Evolutionary conservation across 2,113 vertebrate genomes (phyloP).

Genomic region (Sylvia atricapilla): DNA sequence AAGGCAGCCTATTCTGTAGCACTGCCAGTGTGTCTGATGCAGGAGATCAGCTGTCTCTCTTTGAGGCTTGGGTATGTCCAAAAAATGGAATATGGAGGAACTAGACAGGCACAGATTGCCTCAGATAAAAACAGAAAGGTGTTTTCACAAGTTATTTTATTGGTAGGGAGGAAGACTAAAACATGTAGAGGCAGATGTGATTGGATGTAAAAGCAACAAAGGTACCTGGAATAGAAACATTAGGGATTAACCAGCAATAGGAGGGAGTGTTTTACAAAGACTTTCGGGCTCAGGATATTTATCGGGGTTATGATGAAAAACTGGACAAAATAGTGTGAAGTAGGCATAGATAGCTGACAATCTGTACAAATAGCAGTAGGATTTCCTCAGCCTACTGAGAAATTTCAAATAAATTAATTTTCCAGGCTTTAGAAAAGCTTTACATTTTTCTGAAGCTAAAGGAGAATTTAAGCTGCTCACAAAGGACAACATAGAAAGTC

Average conservation of each 20-base stretch:
- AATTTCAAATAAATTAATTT: neutral
- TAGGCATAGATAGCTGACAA: neutral
- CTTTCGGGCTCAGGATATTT: neutral
- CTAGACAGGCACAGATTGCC: neutral
- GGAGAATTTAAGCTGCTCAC: neutral
- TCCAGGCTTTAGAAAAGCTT: neutral
- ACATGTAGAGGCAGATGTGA: neutral
- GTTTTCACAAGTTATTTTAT: neutral
- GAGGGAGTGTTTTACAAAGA: neutral
- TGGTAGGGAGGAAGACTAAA: neutral
- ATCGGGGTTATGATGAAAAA: neutral
- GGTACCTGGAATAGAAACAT: neutral
- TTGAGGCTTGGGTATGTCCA: neutral
- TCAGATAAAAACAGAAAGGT: neutral
- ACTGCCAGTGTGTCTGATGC: neutral
- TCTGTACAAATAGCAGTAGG: neutral
- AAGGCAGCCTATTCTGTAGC: neutral
- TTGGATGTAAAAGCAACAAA: neutral
- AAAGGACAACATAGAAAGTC: neutral
- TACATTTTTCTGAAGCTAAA: neutral
- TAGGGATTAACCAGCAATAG: neutral
- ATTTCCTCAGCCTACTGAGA: neutral
- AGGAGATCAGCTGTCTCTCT: neutral
- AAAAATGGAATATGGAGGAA: neutral
- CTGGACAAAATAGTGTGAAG: neutral